Percentiles rank a stretch among this genome's conserved stretches.
These are phyloP conservation scores for Eupithecia inturbata DNA, from an alignment of 2,888 invertebrate genomes.

Conservation along the genomic window DNA sequence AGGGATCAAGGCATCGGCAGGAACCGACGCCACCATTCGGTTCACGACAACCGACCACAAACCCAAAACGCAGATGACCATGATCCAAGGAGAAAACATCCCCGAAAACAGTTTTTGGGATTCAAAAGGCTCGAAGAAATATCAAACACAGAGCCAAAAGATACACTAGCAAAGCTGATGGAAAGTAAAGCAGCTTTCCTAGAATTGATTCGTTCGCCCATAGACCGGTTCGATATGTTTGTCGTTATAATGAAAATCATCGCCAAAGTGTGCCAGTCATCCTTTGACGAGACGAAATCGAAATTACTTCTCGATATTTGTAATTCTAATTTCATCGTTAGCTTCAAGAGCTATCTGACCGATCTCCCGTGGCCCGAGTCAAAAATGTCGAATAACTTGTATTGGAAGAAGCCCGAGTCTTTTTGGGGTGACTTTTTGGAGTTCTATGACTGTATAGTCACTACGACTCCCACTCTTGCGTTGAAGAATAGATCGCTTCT, in stretches of 20 bases:
- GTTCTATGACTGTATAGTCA: slow-evolving; percentile 66
- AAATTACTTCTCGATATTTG: slow-evolving; percentile 65
- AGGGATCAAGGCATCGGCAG: slow-evolving; percentile 8
- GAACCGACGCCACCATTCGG: slow-evolving; percentile 9
- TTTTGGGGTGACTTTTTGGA: slow-evolving; percentile 69
- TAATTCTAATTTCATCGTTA: slow-evolving; percentile 63
- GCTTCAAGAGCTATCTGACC: slow-evolving; percentile 63
- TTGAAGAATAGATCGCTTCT: slow-evolving; percentile 63
- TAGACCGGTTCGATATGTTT: slow-evolving; percentile 62
- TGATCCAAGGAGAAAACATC: slow-evolving; percentile 13
- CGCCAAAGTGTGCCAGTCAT: slow-evolving; percentile 64
- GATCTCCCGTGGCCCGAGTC: slow-evolving; percentile 61
- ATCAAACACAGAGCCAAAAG: slow-evolving; percentile 58
- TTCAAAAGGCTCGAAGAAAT: slow-evolving; percentile 65
- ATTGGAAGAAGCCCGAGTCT: slow-evolving; percentile 64
- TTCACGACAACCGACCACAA: neutral
- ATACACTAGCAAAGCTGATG: slow-evolving; percentile 63
- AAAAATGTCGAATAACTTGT: slow-evolving; percentile 51
- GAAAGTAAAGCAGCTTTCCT: slow-evolving; percentile 61
- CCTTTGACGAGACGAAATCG: slow-evolving; percentile 65
- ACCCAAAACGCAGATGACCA: slow-evolving; percentile 8
- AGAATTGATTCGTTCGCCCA: slow-evolving; percentile 58
- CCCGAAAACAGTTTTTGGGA: slow-evolving; percentile 38
- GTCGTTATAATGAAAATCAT: slow-evolving; percentile 70
- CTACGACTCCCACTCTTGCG: slow-evolving; percentile 65